Conservation (phyloP, 2,797 vertebrate species). For the Falco biarmicus region DNA sequence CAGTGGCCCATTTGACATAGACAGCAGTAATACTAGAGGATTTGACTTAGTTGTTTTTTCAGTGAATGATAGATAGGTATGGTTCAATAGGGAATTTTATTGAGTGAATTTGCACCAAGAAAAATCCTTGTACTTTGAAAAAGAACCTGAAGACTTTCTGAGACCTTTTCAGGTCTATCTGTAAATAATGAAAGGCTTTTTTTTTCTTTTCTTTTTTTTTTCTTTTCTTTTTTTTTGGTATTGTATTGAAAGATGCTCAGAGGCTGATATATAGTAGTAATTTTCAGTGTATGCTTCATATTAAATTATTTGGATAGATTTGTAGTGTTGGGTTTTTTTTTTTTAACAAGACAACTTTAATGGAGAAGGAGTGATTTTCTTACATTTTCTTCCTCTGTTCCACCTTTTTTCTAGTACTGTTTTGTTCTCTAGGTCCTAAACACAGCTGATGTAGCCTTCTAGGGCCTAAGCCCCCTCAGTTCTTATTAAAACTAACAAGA, state of each 20-base stretch:
- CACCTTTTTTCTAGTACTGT: background rate
- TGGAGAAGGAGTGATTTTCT: background rate
- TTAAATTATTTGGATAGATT: background rate
- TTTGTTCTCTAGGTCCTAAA: background rate
- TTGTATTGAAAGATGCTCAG: background rate
- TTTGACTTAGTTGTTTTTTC: background rate
- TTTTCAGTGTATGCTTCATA: background rate
- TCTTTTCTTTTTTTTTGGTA: too few species aligned
- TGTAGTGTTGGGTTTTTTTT: background rate
- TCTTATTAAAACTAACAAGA: background rate
- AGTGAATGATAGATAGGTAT: background rate
- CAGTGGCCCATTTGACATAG: background rate
- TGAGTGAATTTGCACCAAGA: background rate
- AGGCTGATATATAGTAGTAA: background rate
- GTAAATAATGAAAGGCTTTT: background rate
- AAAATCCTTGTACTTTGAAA: background rate
- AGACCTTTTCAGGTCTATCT: background rate
- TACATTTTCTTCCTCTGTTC: background rate
- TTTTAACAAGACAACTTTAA: background rate
- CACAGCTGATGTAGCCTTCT: background rate
- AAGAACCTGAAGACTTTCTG: background rate
- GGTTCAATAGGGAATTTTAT: background rate
- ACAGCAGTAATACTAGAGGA: background rate
- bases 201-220: background rate
- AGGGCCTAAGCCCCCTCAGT: background rate